Evolutionary conservation across 2,888 invertebrate species (phyloP), one percentile per base, ranked within the genome.

Genomic region (Zeuzera pyrina): DNA sequence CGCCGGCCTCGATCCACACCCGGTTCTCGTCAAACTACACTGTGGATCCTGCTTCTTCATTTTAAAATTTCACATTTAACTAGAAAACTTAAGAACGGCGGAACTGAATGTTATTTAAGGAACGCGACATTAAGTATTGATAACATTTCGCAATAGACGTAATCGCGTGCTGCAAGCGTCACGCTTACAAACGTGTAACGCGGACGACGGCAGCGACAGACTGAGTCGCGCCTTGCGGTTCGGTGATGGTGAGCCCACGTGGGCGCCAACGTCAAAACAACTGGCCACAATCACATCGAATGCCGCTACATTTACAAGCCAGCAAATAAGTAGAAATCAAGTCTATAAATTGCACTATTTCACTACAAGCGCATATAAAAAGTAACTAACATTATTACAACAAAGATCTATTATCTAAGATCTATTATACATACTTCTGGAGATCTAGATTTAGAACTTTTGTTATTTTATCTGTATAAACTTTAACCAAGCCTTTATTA

Each of bases 21-120:
- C 52, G 29, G 54, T 53, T 52, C 54, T 57, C 34, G 52, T 55
- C 43, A 71, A 53, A 46, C 59, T 66, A 50, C 56, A 53, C 37
- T 61, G 66, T 16, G 68, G 60, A 41, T 66, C 66, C 49, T 59
- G 58, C 45, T 65, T 72, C 55, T 68, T 70, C 79, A 78, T 78
- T 45, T 51, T 60, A 42, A 42, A 47, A 49, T 43, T 45, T 46
- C 47, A 60, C 57, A 44, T 57, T 47, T 51, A 51, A 49, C 54
- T 52, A 40, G 45, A 45, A 37, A 47, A 43, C 37, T 40, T 32
- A 50, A 35, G 43, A 45, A 38, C 40, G 49, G 25, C 28, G 48
- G 49, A 49, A 38, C 45, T 41, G 47, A 41, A 41, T 42, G 42
- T 37, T 33, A 35, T 33, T 39, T 34, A 34, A 44, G 42, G 47